Evolutionary conservation across 2,113 vertebrate species (phyloP), one percentile per base, ranked within the genome.

Genomic region (Pelobates fuscus): DNA sequence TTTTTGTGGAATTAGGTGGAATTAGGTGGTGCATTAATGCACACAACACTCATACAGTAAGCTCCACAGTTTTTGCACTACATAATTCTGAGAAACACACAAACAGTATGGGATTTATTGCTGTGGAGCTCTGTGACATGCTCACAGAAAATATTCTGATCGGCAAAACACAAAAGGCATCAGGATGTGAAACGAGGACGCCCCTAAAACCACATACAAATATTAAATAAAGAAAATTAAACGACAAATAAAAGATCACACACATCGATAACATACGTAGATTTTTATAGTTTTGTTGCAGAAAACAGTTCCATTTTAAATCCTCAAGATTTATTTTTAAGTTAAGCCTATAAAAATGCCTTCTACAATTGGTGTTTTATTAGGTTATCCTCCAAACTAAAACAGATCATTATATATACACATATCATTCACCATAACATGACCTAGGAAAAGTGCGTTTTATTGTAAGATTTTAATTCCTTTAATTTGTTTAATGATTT

Each of bases 261-360:
- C 12, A 52, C 14, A 52, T 15, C 12, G 18, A 52, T 17, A 52
- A 14, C 52, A 55, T 23, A 23, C 17, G 8, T 55, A 21, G 4
- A 21, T 55, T 23, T 55, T 55, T 55, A 55, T 2, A 21, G 21
- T 55, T 55, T 55, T 4, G 21, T 55, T 55, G 46, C 46, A 14
- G 14, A 52, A 52, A 52, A 55, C 20, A 5, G 52, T 23, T 55
- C 20, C 52, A 55, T 55, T 55, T 37, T 84, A 85, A 85, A 85
- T 81, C 71, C 84, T 88, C 84, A 87, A 85, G 85, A 82, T 89
- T 86, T 80, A 87, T 64, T 54, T 29, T 21, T 64, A 32, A 81
- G 79, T 82, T 88, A 84, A 83, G 74, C 86, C 68, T 74, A 84
- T 82, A 88, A 88, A 80, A 89, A 88, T 81, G 14, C 27, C 25